phyloP scores from a whole-genome alignment of 1,140 invertebrate species.

The Arion vulgaris region DNA sequence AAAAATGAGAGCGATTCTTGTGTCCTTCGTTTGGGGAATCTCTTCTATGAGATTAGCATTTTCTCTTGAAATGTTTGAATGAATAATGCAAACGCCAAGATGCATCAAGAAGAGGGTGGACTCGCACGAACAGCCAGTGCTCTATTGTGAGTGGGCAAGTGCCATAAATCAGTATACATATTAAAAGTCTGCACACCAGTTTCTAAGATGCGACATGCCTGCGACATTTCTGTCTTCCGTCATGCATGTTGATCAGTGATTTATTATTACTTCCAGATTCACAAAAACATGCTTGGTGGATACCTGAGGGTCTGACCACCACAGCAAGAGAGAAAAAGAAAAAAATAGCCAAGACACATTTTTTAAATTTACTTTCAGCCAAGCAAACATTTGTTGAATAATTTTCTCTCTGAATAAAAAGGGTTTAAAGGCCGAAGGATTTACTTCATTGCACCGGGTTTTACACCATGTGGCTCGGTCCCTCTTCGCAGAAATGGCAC shows the following conservation, averaged over 20 bases:
- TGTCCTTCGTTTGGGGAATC: constrained; percentile 16
- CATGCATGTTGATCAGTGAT: not conserved
- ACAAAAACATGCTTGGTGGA: not conserved
- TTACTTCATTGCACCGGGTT: too few relatives aligned
- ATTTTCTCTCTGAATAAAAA: too few relatives aligned
- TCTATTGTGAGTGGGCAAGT: not conserved
- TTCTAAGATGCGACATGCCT: not conserved
- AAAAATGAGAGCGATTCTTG: constrained; percentile 1
- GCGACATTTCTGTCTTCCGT: not conserved
- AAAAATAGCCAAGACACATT: too few relatives aligned
- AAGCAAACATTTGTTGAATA: too few relatives aligned
- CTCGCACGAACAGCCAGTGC: not conserved
- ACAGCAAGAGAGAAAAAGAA: too few relatives aligned
- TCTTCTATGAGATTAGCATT: constrained; percentile 12
- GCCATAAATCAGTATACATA: not conserved
- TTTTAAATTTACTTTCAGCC: too few relatives aligned
- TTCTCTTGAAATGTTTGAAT: constrained; percentile 17
- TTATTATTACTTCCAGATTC: not conserved
- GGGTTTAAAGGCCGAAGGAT: too few relatives aligned
- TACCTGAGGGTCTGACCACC: not conserved
- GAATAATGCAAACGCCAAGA: constrained; percentile 11
- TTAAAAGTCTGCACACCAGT: not conserved
- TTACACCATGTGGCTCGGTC: too few relatives aligned
- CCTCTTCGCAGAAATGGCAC: too few relatives aligned
- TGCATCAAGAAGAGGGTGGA: not conserved